Evolutionary conservation across 37 sponge, comb jelly and placozoan species (phyloP).

Genomic region (Haliclona indistincta): DNA sequence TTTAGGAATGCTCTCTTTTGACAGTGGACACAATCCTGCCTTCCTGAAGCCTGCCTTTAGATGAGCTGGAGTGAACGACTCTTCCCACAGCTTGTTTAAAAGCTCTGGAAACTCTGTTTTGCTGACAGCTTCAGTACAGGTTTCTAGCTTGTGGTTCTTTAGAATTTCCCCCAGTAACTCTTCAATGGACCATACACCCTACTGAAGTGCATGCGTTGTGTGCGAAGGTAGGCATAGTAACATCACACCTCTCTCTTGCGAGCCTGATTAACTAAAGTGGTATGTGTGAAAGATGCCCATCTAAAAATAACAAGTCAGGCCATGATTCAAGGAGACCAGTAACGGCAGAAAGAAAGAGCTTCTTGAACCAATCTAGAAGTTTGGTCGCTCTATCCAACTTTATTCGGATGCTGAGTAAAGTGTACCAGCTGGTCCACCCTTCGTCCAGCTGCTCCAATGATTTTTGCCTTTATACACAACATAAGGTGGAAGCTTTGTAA

Average conservation of each 20-base stretch:
- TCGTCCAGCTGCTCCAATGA: conserved; percentile 29
- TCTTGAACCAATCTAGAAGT: conserved; percentile 51
- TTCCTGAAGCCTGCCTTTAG: conserved; percentile 25
- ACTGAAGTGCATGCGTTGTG: conserved; percentile 2
- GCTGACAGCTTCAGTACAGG: conserved; percentile 32
- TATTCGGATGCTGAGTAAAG: conserved; percentile 36
- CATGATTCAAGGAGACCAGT: background rate
- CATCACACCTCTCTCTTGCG: conserved; percentile 18
- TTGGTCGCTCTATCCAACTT: conserved; percentile 59
- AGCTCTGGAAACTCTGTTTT: conserved; percentile 46
- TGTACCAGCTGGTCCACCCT: conserved; percentile 47
- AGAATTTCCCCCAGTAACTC: conserved; percentile 19
- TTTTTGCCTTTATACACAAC: conserved; percentile 68
- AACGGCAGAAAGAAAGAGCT: conserved; percentile 45
- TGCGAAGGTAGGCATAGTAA: conserved; percentile 40
- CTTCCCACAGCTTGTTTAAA: conserved; percentile 25
- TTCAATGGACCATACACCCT: conserved; percentile 9
- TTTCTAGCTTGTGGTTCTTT: conserved; percentile 28
- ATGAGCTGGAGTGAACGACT: conserved; percentile 7
- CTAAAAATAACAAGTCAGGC: conserved; percentile 55
- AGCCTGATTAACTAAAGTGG: conserved; percentile 9
- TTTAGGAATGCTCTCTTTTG: conserved; percentile 25
- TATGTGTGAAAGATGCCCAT: conserved; percentile 62
- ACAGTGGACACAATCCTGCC: conserved; percentile 39
- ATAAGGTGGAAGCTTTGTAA: conserved; percentile 40